Evolutionary conservation across 2,797 vertebrate genomes (phyloP).

Genomic region (Gymnoscopelus microlampas): DNA sequence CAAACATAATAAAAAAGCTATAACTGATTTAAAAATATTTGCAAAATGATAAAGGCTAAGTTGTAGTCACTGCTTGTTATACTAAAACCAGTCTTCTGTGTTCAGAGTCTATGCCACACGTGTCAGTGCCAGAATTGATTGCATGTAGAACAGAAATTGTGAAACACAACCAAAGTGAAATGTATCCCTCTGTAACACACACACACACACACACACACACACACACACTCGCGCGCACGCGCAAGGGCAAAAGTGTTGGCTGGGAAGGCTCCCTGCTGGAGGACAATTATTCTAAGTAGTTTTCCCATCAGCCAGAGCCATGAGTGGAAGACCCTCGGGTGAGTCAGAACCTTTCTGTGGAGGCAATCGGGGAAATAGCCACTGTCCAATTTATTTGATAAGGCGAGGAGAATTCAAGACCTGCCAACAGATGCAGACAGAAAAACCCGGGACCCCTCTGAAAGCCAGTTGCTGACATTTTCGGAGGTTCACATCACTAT

Average conservation of each 20-base stretch:
- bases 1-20: too few species aligned
- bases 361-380: slow-evolving; percentile 70
- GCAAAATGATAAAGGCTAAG: too few species aligned
- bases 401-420: slow-evolving; percentile 74
- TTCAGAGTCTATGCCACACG: slow-evolving; percentile 2
- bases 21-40: too few species aligned
- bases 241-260: slow-evolving; percentile 45
- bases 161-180: slow-evolving; percentile 29
- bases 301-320: slow-evolving; percentile 76
- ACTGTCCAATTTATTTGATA: slow-evolving; percentile 84
- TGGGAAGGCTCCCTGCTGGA: slow-evolving; percentile 58
- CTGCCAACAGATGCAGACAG: slow-evolving; percentile 67
- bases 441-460: slow-evolving; percentile 51
- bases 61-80: too few species aligned
- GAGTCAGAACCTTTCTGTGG: slow-evolving; percentile 75
- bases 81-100: not conserved
- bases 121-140: slow-evolving; percentile 23
- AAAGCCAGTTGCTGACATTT: slow-evolving; percentile 67
- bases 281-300: slow-evolving; percentile 84
- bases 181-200: not conserved
- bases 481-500: slow-evolving; percentile 52
- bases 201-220: not conserved
- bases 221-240: slow-evolving; percentile 11
- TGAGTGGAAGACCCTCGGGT: slow-evolving; percentile 72
- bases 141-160: slow-evolving; percentile 33